Conservation (phyloP, 2,888 invertebrate genomes). For the Synanthedon tipuliformis region DNA sequence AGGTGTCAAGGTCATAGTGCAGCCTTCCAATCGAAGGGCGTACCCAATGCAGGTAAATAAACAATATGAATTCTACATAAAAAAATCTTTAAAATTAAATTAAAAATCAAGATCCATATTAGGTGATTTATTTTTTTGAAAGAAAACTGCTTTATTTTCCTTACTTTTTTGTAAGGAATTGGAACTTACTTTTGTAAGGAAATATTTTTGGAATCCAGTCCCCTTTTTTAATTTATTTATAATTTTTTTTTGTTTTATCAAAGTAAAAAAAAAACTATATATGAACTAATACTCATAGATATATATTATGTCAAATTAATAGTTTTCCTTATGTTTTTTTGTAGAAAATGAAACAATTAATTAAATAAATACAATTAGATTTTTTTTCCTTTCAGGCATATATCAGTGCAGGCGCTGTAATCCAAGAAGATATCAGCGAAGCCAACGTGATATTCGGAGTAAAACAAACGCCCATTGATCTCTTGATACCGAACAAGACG, state of each 20-base stretch:
- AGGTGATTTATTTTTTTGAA: too few relatives aligned
- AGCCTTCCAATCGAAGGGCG: constrained; percentile 96
- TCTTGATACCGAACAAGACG: constrained; percentile 94
- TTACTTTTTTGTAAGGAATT: too few relatives aligned
- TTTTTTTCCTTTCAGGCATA: constrained; percentile 75
- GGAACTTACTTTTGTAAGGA: too few relatives aligned
- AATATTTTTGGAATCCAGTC: too few relatives aligned
- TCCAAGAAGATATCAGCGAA: constrained; percentile 96
- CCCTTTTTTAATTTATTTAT: too few relatives aligned
- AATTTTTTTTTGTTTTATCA: too few relatives aligned
- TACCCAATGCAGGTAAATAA: constrained; percentile 90
- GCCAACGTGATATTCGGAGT: constrained; percentile 98
- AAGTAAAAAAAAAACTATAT: background rate
- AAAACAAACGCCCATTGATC: constrained; percentile 93
- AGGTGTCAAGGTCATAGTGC: constrained; percentile 95
- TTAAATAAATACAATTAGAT: constrained; percentile 1
- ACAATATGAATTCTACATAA: too few relatives aligned
- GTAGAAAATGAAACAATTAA: background rate
- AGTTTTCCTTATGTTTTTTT: constrained; percentile 1
- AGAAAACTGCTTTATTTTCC: too few relatives aligned
- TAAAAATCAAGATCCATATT: too few relatives aligned
- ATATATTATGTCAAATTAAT: background rate
- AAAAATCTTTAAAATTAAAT: too few relatives aligned
- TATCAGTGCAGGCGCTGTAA: constrained; percentile 89
- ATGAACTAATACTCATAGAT: too few relatives aligned